Percentiles rank a stretch among this genome's conserved stretches.
phyloP scores from a whole-genome alignment of 2,113 vertebrate species.

The Monarcha castaneiventris region DNA sequence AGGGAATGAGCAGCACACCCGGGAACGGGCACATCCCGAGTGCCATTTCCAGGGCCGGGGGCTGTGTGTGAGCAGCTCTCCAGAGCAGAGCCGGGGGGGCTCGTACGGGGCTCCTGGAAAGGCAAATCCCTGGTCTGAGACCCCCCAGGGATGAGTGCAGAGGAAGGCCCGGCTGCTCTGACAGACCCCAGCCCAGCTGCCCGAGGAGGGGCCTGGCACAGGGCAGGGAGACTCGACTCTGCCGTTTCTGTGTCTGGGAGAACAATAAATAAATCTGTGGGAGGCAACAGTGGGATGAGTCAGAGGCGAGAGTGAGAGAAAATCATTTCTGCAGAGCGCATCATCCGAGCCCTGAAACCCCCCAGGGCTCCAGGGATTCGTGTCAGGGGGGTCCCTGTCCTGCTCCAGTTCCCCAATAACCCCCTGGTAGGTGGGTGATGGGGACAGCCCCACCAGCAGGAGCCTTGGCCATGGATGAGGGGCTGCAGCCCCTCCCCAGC shows the following conservation, averaged over 20 bases:
- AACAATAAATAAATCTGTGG: constrained; percentile 4
- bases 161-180: rapidly evolving
- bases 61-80: rapidly evolving
- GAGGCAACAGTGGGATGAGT: constrained; percentile 29
- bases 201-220: background rate
- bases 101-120: background rate
- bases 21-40: rapidly evolving
- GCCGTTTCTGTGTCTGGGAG: background rate
- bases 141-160: rapidly evolving
- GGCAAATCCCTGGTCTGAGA: rapidly evolving
- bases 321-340: background rate
- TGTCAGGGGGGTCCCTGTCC: background rate
- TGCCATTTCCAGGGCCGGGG: rapidly evolving
- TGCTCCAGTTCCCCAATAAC: rapidly evolving
- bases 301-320: background rate
- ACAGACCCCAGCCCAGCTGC: background rate
- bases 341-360: background rate
- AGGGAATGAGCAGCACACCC: rapidly evolving
- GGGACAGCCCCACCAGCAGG: rapidly evolving
- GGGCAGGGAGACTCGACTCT: background rate
- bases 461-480: background rate
- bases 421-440: rapidly evolving
- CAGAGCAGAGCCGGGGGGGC: background rate
- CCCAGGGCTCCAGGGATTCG: rapidly evolving
- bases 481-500: background rate